Conservation (phyloP, 2,797 vertebrate genomes). For the Gymnothorax reevesii region DNA sequence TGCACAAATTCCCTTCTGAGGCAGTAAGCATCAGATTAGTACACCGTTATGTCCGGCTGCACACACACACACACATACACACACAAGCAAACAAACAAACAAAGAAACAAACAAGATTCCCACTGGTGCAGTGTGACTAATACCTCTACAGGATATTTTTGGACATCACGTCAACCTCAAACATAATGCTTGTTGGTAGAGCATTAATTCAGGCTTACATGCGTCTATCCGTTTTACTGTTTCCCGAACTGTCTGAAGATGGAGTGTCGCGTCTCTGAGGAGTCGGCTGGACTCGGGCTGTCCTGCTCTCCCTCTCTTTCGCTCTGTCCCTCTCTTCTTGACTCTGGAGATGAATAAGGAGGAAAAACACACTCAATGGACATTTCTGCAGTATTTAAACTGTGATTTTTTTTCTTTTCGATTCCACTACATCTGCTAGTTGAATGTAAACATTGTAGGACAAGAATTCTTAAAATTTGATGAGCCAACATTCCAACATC, state of each 20-base stretch:
- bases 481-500: too few relatives aligned
- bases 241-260: slow-evolving; percentile 65
- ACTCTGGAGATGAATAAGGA: slow-evolving; percentile 51
- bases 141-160: not conserved
- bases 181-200: not conserved
- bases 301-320: slow-evolving; percentile 64
- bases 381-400: not conserved
- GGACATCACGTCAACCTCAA: not conserved
- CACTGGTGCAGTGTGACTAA: too few relatives aligned
- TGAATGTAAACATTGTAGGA: too few relatives aligned
- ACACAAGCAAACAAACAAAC: not conserved
- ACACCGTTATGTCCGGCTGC: too few relatives aligned
- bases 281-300: slow-evolving; percentile 73
- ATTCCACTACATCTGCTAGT: too few relatives aligned
- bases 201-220: slow-evolving; percentile 59
- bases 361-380: slow-evolving; percentile 9
- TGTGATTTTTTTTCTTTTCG: too few relatives aligned
- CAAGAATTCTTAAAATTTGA: too few relatives aligned
- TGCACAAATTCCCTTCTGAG: too few relatives aligned
- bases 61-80: too few relatives aligned
- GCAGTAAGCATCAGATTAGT: too few relatives aligned
- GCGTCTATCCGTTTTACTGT: slow-evolving; percentile 61
- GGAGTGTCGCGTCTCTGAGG: slow-evolving; percentile 60
- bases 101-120: not conserved
- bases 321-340: slow-evolving; percentile 64